A percentile compares a stretch with the other conserved stretches of the same genome.
phyloP scores from a whole-genome alignment of 2,797 vertebrate species.

The Aselliscus stoliczkanus region DNA sequence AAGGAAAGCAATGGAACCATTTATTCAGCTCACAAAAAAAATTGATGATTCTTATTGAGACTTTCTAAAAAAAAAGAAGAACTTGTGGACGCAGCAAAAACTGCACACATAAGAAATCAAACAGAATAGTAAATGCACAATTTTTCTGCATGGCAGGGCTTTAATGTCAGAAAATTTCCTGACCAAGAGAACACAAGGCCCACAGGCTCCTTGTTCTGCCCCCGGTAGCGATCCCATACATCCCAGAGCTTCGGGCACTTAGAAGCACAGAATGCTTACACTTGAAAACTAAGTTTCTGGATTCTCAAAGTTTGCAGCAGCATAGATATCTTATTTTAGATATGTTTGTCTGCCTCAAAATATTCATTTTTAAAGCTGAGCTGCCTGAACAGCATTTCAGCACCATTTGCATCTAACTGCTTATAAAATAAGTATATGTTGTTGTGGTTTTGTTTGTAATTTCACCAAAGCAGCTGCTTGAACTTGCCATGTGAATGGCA shows the following conservation, averaged over 20 bases:
- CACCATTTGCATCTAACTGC: background rate
- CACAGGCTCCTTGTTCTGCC: conserved; percentile 2
- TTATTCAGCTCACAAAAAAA: conserved; percentile 43
- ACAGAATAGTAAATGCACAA: conserved; percentile 58
- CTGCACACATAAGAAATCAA: conserved; percentile 54
- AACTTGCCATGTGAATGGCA: background rate
- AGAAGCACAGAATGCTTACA: conserved; percentile 36
- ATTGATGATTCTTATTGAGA: conserved; percentile 21
- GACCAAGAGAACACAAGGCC: conserved; percentile 49
- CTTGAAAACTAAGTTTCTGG: conserved; percentile 51
- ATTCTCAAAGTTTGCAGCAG: background rate
- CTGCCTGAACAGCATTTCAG: background rate
- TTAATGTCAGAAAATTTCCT: conserved; percentile 60
- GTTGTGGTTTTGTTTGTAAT: background rate
- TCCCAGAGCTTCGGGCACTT: background rate
- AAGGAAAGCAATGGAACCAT: background rate
- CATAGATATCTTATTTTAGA: background rate
- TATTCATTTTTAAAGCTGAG: background rate
- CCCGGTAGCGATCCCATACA: conserved; percentile 14
- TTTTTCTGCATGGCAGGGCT: conserved; percentile 56
- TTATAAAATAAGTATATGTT: background rate
- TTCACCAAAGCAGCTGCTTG: background rate
- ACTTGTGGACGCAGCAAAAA: conserved; percentile 37
- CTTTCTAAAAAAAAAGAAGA: conserved; percentile 19
- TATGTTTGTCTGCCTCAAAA: background rate